Base-by-base conservation (phyloP, 2,888 invertebrate species). In the Eupsilia transversa region DNA sequence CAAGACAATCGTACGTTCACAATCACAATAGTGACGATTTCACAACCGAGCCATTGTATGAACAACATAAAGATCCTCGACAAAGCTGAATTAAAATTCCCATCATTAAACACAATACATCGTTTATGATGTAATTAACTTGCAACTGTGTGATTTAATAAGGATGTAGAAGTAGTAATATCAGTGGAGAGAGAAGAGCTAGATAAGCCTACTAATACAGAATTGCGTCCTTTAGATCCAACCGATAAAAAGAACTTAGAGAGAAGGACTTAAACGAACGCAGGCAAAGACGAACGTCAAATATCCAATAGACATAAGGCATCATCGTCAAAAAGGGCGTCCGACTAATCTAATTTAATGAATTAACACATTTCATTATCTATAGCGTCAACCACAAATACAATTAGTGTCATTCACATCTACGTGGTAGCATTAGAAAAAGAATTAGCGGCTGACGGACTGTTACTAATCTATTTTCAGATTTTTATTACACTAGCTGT, bases 21-120 rank as follows among this genome's bases (percentile, higher is more conserved):
- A 87, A 88, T 83, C 77, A 89, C 88, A 88, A 89, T 87, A 77
- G 77, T 84, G 79, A 86, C 78, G 80, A 87, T 93, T 91, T 91
- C 91, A 85, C 89, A 91, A 92, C 87, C 82, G 33, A 69, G 71
- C 84, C 66, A 87, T 89, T 86, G 80, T 85, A 82, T 67, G 83
- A 30, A 70, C 57, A 77, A 72, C 61, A 59, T 65, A 80, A 70
- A 82, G 52, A 85, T 77, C 85, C 49, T 54, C 27, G 49, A 81
- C 81, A 72, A 80, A 54, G 77, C 52, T 70, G 56, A 70, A 71
- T 67, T 70, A 64, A 63, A 82, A 63, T 79, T 85, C 85, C 72
- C 85, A 85, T 75, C 74, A 60, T 74, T 75, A 54, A 12, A 77
- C 60, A 74, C 72, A 67, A 74, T 64, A 63, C 71, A 70, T 72